A percentile compares a stretch with the other conserved stretches of the same genome.
These are phyloP conservation scores for Mesorhabditis sp. DNA, from an alignment of 2,888 invertebrate genomes.

Conservation along the genomic window DNA sequence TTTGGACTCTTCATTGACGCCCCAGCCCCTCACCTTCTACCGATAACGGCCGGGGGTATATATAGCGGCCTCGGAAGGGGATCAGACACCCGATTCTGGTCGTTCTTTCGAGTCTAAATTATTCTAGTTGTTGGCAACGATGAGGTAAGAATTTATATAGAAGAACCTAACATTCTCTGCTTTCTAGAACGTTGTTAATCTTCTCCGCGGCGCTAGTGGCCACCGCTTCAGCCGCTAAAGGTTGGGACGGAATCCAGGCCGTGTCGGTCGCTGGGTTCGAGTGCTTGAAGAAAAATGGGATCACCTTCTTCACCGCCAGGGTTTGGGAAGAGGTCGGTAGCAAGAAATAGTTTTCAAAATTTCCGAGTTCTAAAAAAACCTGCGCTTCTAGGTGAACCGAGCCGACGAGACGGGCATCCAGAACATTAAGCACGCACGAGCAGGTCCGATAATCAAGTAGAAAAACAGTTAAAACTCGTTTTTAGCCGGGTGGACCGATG, in stretches of 20 bases:
- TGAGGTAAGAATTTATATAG: background rate
- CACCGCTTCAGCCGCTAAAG: background rate
- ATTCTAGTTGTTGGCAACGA: background rate
- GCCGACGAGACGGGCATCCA: conserved; percentile 18
- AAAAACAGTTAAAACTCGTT: background rate
- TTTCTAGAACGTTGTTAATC: background rate
- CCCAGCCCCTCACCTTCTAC: no score
- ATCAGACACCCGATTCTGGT: no score
- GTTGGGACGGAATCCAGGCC: conserved; percentile 10
- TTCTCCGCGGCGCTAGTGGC: background rate
- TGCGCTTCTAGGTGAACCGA: background rate
- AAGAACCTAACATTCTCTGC: background rate
- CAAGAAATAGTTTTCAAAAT: background rate
- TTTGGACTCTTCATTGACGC: no score
- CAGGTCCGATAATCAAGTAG: conserved; percentile 1
- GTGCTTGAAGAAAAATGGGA: conserved; percentile 16
- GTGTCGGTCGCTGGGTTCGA: conserved; percentile 13
- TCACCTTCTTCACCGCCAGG: conserved; percentile 18
- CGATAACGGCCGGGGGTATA: no score
- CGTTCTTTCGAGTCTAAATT: no score
- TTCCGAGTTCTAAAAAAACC: background rate
- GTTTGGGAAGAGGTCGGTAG: conserved; percentile 15
- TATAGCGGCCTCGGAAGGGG: no score
- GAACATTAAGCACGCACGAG: conserved; percentile 22
- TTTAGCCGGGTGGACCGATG: conserved; percentile 20